Base-by-base conservation (phyloP, 2,888 invertebrate species). In the Agapostemon virescens region DNA sequence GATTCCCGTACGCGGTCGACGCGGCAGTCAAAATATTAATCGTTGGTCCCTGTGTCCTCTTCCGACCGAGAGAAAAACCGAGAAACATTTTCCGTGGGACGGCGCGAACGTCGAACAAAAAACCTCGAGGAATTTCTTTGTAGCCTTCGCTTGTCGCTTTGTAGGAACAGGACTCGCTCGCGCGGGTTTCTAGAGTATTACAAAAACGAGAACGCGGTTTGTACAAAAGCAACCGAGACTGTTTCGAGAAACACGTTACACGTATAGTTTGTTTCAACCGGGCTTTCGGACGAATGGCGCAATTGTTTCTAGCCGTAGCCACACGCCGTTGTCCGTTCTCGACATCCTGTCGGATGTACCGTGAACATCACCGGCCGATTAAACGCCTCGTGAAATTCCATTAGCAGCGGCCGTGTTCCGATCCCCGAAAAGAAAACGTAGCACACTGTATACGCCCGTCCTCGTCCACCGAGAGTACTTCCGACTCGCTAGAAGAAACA, bases 401-500 rank as follows among this genome's bases (percentile, higher is more conserved):
- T 61, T 61, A 61, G 61, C 61, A n/a, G 5, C 17, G 33, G 7
- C n/a, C n/a, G n/a, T n/a, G 23, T 1, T 20, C 61, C 17, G 30
- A 30, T 61, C 20, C 33, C 7, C 61, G 4, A 20, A 20, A 7
- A 15, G 6, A 15, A n/a, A n/a, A n/a, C n/a, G n/a, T n/a, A n/a
- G 55, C 55, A 55, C 55, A 33, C 61, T 61, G 61, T 61, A n/a
- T n/a, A 61, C 61, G 33, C 20, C 20, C 30, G 30, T 11, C 61
- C 61, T 61, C 33, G 61, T 61, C 61, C 61, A 33, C 61, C 33
- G 20, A 58, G 58, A 61, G 61, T 49, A 78, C 77, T 78, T 78
- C 73, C 79, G 55, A 77, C 61, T 42, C 63, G 71, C 64, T 73
- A 73, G 72, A 80, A 26, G 26, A 55, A 55, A 55, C 52, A 55